Evolutionary conservation across 2,113 vertebrate genomes (phyloP).

Genomic region (Pandion haliaetus): DNA sequence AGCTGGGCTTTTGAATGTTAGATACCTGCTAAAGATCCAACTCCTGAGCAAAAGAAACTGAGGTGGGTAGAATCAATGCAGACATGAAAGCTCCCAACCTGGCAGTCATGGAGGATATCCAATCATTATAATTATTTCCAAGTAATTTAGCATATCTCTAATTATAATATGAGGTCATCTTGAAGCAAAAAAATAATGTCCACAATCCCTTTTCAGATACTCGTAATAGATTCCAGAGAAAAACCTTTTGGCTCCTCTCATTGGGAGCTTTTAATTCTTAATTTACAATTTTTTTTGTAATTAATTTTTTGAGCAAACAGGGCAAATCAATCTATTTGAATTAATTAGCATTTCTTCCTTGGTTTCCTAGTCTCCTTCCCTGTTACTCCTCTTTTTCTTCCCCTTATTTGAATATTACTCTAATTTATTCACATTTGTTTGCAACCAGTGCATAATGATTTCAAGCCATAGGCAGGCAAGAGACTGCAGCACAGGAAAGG

Average conservation of each 20-base stretch:
- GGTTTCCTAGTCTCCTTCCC: neutral
- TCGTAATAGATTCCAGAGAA: constrained; percentile 33
- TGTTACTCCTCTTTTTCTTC: neutral
- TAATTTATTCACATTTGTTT: constrained; percentile 59
- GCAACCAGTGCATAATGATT: constrained; percentile 8
- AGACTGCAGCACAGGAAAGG: neutral
- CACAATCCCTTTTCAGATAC: constrained; percentile 32
- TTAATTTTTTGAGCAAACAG: constrained; percentile 54
- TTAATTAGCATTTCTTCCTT: constrained; percentile 61
- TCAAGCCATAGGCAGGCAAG: neutral
- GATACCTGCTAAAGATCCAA: neutral
- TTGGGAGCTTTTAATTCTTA: constrained; percentile 45
- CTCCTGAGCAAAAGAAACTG: neutral
- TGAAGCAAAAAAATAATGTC: constrained; percentile 38
- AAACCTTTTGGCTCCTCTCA: constrained; percentile 46
- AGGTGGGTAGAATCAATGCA: neutral
- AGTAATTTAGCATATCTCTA: constrained; percentile 55
- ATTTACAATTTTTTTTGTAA: neutral
- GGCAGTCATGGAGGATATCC: neutral
- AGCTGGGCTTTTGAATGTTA: neutral
- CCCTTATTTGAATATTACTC: constrained; percentile 35
- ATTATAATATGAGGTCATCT: constrained; percentile 67
- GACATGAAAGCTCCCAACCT: constrained; percentile 6
- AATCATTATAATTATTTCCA: constrained; percentile 47
- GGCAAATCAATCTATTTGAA: constrained; percentile 44